phyloP scores from a whole-genome alignment of 1,140 invertebrate species.

The Cotesia chilonis region DNA sequence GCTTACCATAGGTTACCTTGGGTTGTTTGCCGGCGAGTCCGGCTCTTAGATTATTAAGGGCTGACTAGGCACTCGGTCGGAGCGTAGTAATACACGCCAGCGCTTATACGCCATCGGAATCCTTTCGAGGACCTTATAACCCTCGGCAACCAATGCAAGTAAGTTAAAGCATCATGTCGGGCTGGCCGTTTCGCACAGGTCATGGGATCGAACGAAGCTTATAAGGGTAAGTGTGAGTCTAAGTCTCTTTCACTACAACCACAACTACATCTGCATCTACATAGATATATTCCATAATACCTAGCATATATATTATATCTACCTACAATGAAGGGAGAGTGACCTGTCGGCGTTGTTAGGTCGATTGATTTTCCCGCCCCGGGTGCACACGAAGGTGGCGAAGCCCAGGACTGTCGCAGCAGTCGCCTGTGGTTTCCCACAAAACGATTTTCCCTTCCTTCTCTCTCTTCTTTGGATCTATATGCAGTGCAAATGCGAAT shows the following conservation, averaged over 20 bases:
- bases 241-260: not conserved
- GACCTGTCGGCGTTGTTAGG: conserved; percentile 54
- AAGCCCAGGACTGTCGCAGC: conserved; percentile 51
- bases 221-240: too few relatives aligned
- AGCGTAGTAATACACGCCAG: conserved; percentile 31
- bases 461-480: conserved; percentile 31
- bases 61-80: conserved; percentile 59
- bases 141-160: conserved; percentile 23
- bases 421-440: conserved; percentile 61
- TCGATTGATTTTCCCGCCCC: conserved; percentile 61
- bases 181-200: conserved; percentile 1
- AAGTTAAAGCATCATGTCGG: conserved; percentile 9
- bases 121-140: conserved; percentile 22
- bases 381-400: conserved; percentile 21
- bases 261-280: not conserved
- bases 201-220: conserved; percentile 14
- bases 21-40: conserved; percentile 61
- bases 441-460: conserved; percentile 55
- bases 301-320: too few relatives aligned
- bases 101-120: conserved; percentile 23
- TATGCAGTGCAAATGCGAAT: not conserved
- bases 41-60: conserved; percentile 64
- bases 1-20: conserved; percentile 59
- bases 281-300: too few relatives aligned
- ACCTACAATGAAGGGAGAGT: conserved; percentile 28